Evolutionary conservation across 1,140 invertebrate genomes (phyloP).

Genomic region (Drosophila baimaii): DNA sequence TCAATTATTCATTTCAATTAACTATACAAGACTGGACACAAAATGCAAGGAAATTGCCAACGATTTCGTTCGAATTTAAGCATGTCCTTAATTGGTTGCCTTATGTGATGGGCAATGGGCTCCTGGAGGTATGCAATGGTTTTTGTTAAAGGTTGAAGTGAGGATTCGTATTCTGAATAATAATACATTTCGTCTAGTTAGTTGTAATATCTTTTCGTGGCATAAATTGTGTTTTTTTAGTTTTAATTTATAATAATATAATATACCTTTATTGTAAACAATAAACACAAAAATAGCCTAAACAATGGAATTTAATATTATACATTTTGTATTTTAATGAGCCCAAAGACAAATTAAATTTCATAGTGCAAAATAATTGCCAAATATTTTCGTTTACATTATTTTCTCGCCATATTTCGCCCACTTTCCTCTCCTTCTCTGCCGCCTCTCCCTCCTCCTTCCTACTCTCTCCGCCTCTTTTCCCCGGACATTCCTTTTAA

Average conservation of each 20-base stretch:
- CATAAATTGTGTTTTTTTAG: not conserved
- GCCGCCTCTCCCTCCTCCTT: not conserved
- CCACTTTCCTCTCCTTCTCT: not conserved
- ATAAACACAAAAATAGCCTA: too few relatives aligned
- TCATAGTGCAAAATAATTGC: not conserved
- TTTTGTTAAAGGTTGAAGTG: not conserved
- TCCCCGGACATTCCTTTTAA: not conserved
- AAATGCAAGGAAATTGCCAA: conserved; percentile 26
- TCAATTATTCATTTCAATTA: conserved; percentile 73
- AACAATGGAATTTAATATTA: not conserved
- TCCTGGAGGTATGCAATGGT: conserved; percentile 3
- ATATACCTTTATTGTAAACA: not conserved
- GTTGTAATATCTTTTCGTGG: not conserved
- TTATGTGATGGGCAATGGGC: not conserved
- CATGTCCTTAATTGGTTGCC: conserved; percentile 1
- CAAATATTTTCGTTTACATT: not conserved
- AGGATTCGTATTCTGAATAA: not conserved
- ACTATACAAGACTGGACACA: conserved; percentile 43
- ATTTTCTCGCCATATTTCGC: not conserved
- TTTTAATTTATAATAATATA: not conserved
- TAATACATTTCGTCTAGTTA: not conserved
- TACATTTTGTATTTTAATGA: not conserved
- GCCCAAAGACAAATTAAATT: not conserved
- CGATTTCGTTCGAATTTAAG: conserved; percentile 20
- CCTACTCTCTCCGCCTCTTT: not conserved